phyloP scores from a whole-genome alignment of 2,797 vertebrate species.

The Aldrovandia affinis region DNA sequence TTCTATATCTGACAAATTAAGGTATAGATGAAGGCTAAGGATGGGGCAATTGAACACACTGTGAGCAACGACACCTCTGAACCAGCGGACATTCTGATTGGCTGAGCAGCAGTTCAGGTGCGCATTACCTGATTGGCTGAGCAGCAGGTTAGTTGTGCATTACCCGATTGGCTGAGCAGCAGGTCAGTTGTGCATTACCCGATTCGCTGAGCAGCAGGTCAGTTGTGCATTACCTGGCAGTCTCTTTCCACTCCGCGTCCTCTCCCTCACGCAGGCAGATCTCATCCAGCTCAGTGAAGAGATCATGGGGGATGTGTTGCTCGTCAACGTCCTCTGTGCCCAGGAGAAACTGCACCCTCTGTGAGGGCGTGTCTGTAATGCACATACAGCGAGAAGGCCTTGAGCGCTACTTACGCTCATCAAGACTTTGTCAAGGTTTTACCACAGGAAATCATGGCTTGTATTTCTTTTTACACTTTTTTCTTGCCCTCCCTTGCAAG shows the following conservation, averaged over 20 bases:
- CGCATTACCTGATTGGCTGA: constrained; percentile 67
- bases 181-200: constrained; percentile 68
- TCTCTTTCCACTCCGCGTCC: constrained; percentile 96
- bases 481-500: too few species aligned
- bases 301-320: constrained; percentile 96
- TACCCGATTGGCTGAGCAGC: constrained; percentile 66
- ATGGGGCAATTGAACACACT: not conserved
- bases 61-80: not conserved
- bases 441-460: too few species aligned
- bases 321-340: constrained; percentile 96
- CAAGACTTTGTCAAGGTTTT: too few species aligned
- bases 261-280: constrained; percentile 95
- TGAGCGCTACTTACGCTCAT: not conserved
- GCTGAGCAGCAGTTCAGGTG: not conserved
- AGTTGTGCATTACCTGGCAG: constrained; percentile 81
- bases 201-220: not conserved
- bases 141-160: not conserved
- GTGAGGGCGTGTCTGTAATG: constrained; percentile 88
- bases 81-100: not conserved
- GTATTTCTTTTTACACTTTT: too few species aligned
- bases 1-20: not conserved
- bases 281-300: constrained; percentile 97
- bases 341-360: constrained; percentile 96
- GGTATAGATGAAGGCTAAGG: too few species aligned
- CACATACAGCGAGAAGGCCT: not conserved